Percentiles rank a stretch among this genome's conserved stretches.
Evolutionary conservation across 2,113 vertebrate genomes (phyloP).

Genomic region (Sinosuthora webbiana): DNA sequence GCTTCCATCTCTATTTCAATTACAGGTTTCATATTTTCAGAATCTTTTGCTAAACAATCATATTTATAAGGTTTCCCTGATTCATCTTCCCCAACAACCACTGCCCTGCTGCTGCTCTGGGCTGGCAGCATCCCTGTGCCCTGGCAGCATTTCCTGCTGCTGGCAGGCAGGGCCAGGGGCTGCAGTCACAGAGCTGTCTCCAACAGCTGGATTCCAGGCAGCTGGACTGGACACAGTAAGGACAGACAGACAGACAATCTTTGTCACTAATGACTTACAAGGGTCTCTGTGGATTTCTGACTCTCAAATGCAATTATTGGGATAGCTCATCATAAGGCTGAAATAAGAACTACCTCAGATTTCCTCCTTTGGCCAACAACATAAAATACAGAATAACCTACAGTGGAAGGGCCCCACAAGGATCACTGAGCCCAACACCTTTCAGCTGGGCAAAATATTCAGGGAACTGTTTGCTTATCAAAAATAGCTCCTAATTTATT

Average conservation of each 20-base stretch:
- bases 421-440: background rate
- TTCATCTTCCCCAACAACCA: too few species aligned
- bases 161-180: too few species aligned
- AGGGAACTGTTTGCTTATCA: background rate
- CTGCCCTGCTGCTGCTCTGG: accelerated
- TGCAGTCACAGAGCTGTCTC: background rate
- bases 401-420: background rate
- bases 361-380: background rate
- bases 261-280: background rate
- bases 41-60: too few species aligned
- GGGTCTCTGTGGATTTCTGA: background rate
- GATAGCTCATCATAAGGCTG: background rate
- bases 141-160: background rate
- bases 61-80: too few species aligned
- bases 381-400: background rate
- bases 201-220: background rate
- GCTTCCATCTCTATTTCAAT: too few species aligned
- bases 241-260: background rate
- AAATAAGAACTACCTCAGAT: background rate
- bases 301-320: background rate
- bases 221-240: background rate
- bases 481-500: background rate
- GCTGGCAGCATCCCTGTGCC: background rate
- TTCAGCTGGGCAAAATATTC: background rate
- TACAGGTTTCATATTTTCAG: too few species aligned